These are phyloP conservation scores for Delia radicum DNA, from an alignment of 1,140 invertebrate genomes.

Conservation along the genomic window DNA sequence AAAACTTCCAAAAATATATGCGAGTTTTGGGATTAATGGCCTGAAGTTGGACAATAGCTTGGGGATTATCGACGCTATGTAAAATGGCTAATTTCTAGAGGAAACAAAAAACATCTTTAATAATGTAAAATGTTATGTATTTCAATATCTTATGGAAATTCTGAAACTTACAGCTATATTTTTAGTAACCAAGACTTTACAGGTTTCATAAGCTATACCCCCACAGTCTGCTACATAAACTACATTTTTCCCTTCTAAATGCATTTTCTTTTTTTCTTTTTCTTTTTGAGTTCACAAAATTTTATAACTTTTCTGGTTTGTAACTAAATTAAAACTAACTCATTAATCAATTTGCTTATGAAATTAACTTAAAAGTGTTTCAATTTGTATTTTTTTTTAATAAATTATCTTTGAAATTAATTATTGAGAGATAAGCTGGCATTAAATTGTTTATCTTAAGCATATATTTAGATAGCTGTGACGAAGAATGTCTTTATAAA, in stretches of 20 bases:
- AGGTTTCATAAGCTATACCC: conserved; percentile 47
- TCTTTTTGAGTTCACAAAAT: background rate
- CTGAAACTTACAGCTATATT: conserved; percentile 46
- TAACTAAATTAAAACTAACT: background rate
- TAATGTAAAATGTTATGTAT: background rate
- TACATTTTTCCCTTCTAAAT: conserved; percentile 46
- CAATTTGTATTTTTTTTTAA: background rate
- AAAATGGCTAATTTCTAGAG: conserved; percentile 46
- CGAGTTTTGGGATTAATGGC: conserved; percentile 44
- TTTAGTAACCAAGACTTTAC: conserved; percentile 47
- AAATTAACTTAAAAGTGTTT: background rate
- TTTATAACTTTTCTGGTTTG: background rate
- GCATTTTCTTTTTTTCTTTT: conserved; percentile 33
- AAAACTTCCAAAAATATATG: conserved; percentile 50
- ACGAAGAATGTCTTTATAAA: background rate
- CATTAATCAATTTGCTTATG: background rate
- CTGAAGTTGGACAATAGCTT: conserved; percentile 45
- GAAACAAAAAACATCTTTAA: too few species aligned
- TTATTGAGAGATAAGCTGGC: background rate
- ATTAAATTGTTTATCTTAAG: background rate
- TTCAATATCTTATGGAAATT: too few species aligned
- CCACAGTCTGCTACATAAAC: conserved; percentile 52
- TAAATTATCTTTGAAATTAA: background rate
- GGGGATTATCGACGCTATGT: conserved; percentile 42
- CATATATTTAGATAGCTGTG: background rate